Evolutionary conservation across 1,140 invertebrate genomes (phyloP), one percentile per base, ranked within the genome.

Genomic region (Drosophila miranda): DNA sequence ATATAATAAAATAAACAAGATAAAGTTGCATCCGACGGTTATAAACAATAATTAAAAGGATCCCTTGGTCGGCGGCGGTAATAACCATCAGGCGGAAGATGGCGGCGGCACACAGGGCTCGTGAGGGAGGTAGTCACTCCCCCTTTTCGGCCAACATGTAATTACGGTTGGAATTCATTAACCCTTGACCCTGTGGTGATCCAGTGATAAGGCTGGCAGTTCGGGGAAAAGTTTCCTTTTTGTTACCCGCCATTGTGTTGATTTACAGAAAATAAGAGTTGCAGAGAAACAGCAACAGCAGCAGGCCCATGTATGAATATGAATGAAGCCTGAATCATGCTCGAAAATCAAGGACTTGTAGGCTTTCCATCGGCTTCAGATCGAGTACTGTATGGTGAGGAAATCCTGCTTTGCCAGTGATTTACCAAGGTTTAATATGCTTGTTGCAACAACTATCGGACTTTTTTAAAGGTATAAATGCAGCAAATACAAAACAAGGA

Each of bases 31-130:
- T 63, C 51, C 53, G 63, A 68, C 81, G 77, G 81, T 77, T 84
- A 77, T 86, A 74, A 84, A 84, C 81, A 84, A 80, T 84, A 86
- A 84, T 84, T 86, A 84, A 84, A 84, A 84, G 77, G 81, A 77
- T 71, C 81, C 81, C 77, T 77, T 51, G 28, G n/a, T 30, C 43
- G 34, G 34, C 26, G 23, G 23, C 23, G 55, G 50, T 34, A 59
- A 64, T 64, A 77, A 66, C 63, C 69, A 43, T 70, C 43, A 46
- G 30, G 49, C 74, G 44, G 48, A 45, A 46, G 30, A 45, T 63
- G 44, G 45, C 48, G 16, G 3, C 23, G 53, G 34, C 49, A 8
- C 28, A 30, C 34, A 9, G 34, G 57, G 66, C 66, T 59, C 69
- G 46, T 64, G 74, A 74, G 50, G 46, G 16, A 16, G 16, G 61